Evolutionary conservation across 2,888 invertebrate genomes (phyloP).

Genomic region (Conops quadrifasciatus): DNA sequence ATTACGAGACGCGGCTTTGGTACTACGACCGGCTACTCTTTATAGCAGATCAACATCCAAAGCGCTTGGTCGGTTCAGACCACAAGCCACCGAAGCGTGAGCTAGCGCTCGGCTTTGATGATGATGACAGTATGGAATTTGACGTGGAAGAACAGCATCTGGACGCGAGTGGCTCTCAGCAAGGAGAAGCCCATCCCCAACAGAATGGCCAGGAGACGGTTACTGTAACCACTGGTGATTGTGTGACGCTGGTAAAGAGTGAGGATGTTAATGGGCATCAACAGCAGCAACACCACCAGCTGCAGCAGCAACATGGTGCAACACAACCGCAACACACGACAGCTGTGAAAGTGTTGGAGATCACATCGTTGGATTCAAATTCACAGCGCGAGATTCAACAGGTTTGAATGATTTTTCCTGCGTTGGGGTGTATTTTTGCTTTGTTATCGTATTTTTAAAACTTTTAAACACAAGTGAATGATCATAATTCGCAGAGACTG

Average conservation of each 20-base stretch:
- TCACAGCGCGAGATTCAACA: slow-evolving; percentile 62
- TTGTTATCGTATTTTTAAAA: neutral
- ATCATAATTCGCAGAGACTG: neutral
- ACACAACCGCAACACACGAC: slow-evolving; percentile 50
- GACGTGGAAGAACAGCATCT: slow-evolving; percentile 57
- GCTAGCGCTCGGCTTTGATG: slow-evolving; percentile 56
- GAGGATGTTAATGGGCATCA: slow-evolving; percentile 47
- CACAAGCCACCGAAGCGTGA: slow-evolving; percentile 51
- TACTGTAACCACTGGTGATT: slow-evolving; percentile 54
- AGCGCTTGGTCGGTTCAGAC: slow-evolving; percentile 49
- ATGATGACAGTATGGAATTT: slow-evolving; percentile 61
- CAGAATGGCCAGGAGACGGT: slow-evolving; percentile 47
- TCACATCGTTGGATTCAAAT: slow-evolving; percentile 61
- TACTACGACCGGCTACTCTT: slow-evolving; percentile 62
- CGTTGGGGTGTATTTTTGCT: neutral
- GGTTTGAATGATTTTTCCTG: slow-evolving; percentile 42
- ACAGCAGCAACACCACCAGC: slow-evolving; percentile 47
- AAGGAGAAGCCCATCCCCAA: slow-evolving; percentile 45
- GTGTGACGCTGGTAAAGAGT: slow-evolving; percentile 56
- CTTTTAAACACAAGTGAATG: neutral
- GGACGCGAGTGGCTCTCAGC: slow-evolving; percentile 45
- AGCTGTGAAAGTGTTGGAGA: slow-evolving; percentile 61
- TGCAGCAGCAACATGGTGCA: slow-evolving; percentile 43
- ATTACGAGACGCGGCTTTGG: slow-evolving; percentile 62
- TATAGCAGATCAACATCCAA: slow-evolving; percentile 62